Base-by-base conservation (phyloP, 2,113 vertebrate genomes). In the Hippocampus barbouri region DNA sequence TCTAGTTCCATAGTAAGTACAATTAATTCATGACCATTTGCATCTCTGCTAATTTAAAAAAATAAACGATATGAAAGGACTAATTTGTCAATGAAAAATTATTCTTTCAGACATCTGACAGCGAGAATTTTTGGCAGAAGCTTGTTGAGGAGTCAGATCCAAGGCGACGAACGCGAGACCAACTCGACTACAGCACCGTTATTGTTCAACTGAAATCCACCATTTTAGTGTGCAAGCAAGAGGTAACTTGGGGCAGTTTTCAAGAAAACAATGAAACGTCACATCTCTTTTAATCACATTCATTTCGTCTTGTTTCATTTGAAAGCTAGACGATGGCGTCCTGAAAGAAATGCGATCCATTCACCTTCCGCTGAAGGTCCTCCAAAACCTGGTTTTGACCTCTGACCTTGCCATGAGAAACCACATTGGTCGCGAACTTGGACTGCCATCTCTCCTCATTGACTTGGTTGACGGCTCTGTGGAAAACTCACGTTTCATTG, bases 71-170 rank as follows among this genome's bases (percentile, higher is more conserved):
- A 9, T 30, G 20, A 65, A 43, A 9, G 5, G 30, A 43, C 7
- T 25, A 23, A 16, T 15, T 23, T 57, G n/a, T 34, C 1, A 18
- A 34, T 47, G 0, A 18, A 68, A 63, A 72, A 3, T 78, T 71
- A 10, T 68, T 56, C 12, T 69, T 72, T 73, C 76, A 96, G 94
- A 89, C 94, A 54, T 66, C 82, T 73, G 93, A 94, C 76, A 93
- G 90, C 0, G 91, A 95, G 63, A 91, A 93, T 4, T 93, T 95
- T 53, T 97, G 95, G 95, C 88, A 93, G 34, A 82, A 85, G 2
- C 73, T 96, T 64, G 83, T 84, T 0, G 80, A 94, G 61, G 83
- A 84, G 15, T 87, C 90, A 0, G 87, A 94, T 47, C 89, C 89
- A 90, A 79, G 41, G 73, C 75, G 87, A 79, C 54, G 91, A 85